A percentile compares a stretch with the other conserved stretches of the same genome.
phyloP scores from a whole-genome alignment of 2,113 vertebrate genomes.

The Perccottus glenii region DNA sequence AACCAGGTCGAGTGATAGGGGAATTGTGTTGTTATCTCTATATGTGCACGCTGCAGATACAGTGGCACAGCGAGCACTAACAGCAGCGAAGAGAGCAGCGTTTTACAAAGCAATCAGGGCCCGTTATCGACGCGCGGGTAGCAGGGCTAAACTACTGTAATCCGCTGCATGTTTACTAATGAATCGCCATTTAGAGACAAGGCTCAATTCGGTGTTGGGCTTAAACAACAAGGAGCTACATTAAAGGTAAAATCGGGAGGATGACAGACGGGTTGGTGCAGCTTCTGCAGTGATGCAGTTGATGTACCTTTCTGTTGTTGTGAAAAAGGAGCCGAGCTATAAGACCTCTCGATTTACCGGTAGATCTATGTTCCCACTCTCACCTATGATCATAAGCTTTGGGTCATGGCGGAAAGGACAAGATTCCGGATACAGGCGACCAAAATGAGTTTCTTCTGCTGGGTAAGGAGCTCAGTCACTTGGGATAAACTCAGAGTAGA shows the following conservation, averaged over 20 bases:
- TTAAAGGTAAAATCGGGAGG: conserved; percentile 9
- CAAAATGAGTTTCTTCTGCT: no score
- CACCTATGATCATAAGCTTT: no score
- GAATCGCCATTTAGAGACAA: conserved; percentile 55
- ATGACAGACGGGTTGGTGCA: no score
- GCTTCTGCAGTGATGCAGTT: no score
- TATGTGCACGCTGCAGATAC: conserved; percentile 59
- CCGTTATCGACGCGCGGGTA: conserved; percentile 54
- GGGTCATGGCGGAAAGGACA: no score
- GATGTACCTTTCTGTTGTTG: no score
- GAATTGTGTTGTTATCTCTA: conserved; percentile 70
- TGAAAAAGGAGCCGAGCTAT: no score
- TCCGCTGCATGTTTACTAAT: conserved; percentile 71
- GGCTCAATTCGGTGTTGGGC: conserved; percentile 19
- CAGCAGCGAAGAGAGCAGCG: conserved; percentile 27
- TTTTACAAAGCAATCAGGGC: conserved; percentile 67
- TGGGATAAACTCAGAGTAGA: no score
- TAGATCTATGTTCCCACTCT: no score
- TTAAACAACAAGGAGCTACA: conserved; percentile 11
- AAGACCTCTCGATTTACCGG: no score
- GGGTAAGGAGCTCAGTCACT: no score
- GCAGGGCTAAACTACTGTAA: conserved; percentile 63
- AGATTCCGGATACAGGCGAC: no score
- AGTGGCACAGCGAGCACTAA: conserved; percentile 44
- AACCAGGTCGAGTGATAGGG: conserved; percentile 73